Conservation (phyloP, 2,888 invertebrate species). For the Yponomeuta sedellus region DNA sequence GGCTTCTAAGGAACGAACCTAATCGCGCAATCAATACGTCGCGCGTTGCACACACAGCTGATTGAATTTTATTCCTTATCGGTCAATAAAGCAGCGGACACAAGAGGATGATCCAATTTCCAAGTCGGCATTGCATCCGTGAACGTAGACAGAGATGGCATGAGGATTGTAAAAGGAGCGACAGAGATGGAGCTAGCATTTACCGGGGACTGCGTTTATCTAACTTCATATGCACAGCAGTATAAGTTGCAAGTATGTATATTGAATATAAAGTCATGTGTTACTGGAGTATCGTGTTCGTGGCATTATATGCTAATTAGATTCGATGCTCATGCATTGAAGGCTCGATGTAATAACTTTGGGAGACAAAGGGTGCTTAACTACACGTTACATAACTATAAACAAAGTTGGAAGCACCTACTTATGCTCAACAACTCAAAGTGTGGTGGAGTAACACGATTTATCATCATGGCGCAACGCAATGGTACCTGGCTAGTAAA, state of each 20-base stretch:
- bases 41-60: neutral
- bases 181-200: constrained; percentile 42
- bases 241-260: constrained; percentile 26
- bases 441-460: neutral
- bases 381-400: constrained; percentile 3
- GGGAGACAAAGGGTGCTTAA: neutral
- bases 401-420: neutral
- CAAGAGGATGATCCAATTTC: constrained; percentile 32
- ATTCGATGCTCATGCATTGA: constrained; percentile 41
- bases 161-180: constrained; percentile 32
- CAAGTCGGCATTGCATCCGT: constrained; percentile 26
- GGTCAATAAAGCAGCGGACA: constrained; percentile 17
- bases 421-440: neutral
- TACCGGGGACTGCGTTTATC: constrained; percentile 64
- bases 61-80: neutral
- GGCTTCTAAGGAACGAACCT: neutral
- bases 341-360: constrained; percentile 28
- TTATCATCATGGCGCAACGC: neutral
- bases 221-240: constrained; percentile 58
- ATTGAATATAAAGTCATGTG: constrained; percentile 19
- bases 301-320: constrained; percentile 60
- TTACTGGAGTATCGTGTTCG: constrained; percentile 34
- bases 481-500: neutral
- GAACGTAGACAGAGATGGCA: constrained; percentile 30
- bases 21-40: neutral